phyloP scores from a whole-genome alignment of 2,113 vertebrate species.

The Trogon surrucura region DNA sequence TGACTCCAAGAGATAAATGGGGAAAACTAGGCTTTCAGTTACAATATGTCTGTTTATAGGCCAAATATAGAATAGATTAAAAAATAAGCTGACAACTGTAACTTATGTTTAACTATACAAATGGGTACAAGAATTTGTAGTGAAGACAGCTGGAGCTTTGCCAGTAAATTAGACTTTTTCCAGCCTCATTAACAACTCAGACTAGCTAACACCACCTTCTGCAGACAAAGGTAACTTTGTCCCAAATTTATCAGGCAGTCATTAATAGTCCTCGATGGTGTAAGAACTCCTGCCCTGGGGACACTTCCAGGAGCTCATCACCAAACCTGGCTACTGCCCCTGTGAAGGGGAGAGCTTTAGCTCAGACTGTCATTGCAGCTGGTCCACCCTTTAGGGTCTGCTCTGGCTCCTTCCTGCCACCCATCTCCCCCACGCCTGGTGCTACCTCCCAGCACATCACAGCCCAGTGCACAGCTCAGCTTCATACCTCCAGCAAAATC shows the following conservation, averaged over 20 bases:
- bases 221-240: neutral
- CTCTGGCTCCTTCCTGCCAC: neutral
- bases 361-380: rapidly evolving
- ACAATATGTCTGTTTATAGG: neutral
- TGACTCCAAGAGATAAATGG: neutral
- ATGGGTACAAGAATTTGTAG: neutral
- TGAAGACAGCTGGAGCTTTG: neutral
- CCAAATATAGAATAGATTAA: neutral
- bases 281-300: neutral
- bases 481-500: neutral
- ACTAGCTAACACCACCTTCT: neutral
- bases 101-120: neutral
- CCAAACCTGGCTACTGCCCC: neutral
- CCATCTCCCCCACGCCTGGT: neutral
- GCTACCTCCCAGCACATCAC: neutral
- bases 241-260: neutral
- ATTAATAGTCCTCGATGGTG: neutral
- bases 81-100: neutral
- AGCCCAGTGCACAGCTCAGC: neutral
- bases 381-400: neutral
- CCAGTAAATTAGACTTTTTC: neutral
- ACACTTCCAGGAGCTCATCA: neutral
- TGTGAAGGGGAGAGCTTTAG: neutral
- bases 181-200: rapidly evolving
- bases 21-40: neutral